Evolutionary conservation across 2,888 invertebrate genomes (phyloP), one percentile per base, ranked within the genome.

Genomic region (Empis livida): DNA sequence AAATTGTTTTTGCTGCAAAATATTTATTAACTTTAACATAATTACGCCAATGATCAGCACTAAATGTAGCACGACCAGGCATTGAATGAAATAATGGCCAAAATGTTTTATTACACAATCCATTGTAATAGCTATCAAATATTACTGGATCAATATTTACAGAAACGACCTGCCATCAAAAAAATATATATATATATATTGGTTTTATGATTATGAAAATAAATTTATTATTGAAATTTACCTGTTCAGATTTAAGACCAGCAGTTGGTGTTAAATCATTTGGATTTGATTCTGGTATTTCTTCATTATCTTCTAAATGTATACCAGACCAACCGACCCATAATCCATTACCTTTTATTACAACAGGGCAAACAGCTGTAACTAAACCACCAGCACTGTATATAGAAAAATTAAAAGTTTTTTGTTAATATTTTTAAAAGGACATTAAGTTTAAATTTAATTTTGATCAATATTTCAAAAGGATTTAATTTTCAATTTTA

Each of bases 301-400:
- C 76, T 61, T 87, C 85, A 53, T 80, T 74, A 61, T 89, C 79
- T 23, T 82, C 79, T 56, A 88, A 73, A 63, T 90, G 87, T 54
- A 90, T 78, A 11, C 91, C 91, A 1, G 91, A 84, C 91, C 91
- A 92, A 55, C 91, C 91, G 37, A 92, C 88, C 91, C 91, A 92
- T 48, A 89, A 74, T 40, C 91, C 91, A 56, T 78, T 77, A 45
- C 89, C 82, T 52, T 83, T 80, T 54, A 90, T 85, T 8, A 91
- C 90, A 10, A 91, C 89, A 0, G 91, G 91, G 20, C 90, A 90
- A 10, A 92, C 90, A 1, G 91, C 91, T 9, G 90, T 92, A 16
- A 91, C 91, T 56, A 92, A 73, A 47, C 91, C 91, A 49, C 91
- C 91, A 63, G 91, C 91, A 67, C 91, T 91, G 65, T 37, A 71